Evolutionary conservation across 2,797 vertebrate genomes (phyloP).

Genomic region (Sebastes alutus): DNA sequence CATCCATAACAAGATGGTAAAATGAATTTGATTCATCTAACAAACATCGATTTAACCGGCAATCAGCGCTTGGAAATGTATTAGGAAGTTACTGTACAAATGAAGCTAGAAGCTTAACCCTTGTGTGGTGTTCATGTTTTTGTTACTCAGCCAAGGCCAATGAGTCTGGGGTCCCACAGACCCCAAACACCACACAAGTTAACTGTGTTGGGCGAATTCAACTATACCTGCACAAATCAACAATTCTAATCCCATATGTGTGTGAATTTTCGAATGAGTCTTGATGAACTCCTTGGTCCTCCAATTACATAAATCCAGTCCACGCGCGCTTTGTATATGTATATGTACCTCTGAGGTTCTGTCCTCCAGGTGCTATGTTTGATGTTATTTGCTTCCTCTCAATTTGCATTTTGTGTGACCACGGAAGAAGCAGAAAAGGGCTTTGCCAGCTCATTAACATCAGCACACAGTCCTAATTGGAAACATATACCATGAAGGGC

Average conservation of each 20-base stretch:
- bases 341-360: neutral
- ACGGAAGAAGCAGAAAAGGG: neutral
- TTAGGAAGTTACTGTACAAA: neutral
- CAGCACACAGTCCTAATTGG: slow-evolving; percentile 1
- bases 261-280: neutral
- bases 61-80: neutral
- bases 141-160: too few relatives aligned
- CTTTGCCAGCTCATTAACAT: slow-evolving; percentile 17
- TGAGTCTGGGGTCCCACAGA: too few relatives aligned
- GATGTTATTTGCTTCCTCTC: slow-evolving; percentile 4
- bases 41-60: slow-evolving; percentile 42
- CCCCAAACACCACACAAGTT: too few relatives aligned
- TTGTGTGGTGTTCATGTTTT: too few relatives aligned
- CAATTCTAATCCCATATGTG: neutral
- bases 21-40: slow-evolving; percentile 51
- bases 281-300: neutral
- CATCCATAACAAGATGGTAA: slow-evolving; percentile 60
- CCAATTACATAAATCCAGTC: neutral
- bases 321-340: neutral
- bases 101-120: neutral
- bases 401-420: neutral
- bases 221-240: neutral
- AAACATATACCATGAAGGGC: neutral
- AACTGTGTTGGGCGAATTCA: neutral
- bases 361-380: neutral